These are phyloP conservation scores for Vipera ursinii DNA, from an alignment of 2,797 vertebrate species.

Conservation along the genomic window DNA sequence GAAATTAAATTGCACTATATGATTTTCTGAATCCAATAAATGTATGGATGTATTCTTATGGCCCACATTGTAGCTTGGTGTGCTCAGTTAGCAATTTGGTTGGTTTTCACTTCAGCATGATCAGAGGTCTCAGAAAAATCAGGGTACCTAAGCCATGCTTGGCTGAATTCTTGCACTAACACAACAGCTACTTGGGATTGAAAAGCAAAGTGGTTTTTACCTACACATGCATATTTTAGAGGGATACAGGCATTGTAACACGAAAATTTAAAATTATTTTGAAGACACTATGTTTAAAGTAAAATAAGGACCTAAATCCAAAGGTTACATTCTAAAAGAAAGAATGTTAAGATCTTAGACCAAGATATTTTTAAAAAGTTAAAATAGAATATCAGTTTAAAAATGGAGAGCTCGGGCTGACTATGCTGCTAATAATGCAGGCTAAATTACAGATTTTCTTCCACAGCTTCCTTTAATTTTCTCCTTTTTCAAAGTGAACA, in stretches of 20 bases:
- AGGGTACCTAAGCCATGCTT: not conserved
- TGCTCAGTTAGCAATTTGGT: not conserved
- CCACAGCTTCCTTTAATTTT: not conserved
- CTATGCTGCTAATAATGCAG: not conserved
- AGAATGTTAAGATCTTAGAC: not conserved
- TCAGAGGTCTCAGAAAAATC: not conserved
- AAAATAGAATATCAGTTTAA: not conserved
- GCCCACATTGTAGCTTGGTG: not conserved
- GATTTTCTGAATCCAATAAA: not conserved
- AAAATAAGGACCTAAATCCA: not conserved
- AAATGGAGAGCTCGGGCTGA: not conserved
- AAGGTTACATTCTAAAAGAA: not conserved
- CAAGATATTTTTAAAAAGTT: not conserved
- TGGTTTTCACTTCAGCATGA: not conserved
- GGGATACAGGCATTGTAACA: not conserved
- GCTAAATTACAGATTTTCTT: not conserved
- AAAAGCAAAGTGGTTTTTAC: not conserved
- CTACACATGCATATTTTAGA: too few relatives aligned
- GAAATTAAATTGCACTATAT: not conserved
- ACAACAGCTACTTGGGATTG: not conserved
- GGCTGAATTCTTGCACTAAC: not conserved
- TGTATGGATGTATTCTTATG: not conserved
- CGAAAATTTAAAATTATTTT: not conserved
- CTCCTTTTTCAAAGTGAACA: conserved; percentile 5
- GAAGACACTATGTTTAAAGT: too few relatives aligned